These are phyloP conservation scores for Drosophila navojoa DNA, from an alignment of 1,140 invertebrate genomes.

Conservation along the genomic window DNA sequence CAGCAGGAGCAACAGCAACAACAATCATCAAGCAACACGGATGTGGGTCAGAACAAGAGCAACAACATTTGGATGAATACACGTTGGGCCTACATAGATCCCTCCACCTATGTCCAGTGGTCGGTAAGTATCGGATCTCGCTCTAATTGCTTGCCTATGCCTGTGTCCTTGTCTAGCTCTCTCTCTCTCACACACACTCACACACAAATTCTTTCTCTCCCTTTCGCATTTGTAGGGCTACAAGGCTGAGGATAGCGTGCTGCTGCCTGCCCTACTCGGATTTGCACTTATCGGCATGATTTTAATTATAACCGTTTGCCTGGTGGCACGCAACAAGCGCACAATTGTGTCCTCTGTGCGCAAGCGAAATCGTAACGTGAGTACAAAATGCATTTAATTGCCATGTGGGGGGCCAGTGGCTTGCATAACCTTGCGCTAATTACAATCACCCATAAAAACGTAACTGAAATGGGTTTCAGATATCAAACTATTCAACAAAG, in stretches of 20 bases:
- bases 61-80: slow-evolving; percentile 77
- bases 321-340: slow-evolving; percentile 83
- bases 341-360: slow-evolving; percentile 81
- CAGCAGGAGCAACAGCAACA: slow-evolving; percentile 9
- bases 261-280: slow-evolving; percentile 76
- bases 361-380: slow-evolving; percentile 83
- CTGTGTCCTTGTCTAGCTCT: neutral
- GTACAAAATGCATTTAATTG: slow-evolving; percentile 66
- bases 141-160: neutral
- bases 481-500: no score
- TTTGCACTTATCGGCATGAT: slow-evolving; percentile 82
- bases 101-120: slow-evolving; percentile 88
- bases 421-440: slow-evolving; percentile 46
- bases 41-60: slow-evolving; percentile 35
- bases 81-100: slow-evolving; percentile 87
- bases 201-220: neutral
- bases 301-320: slow-evolving; percentile 79
- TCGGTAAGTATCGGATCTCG: slow-evolving; percentile 84
- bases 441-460: neutral
- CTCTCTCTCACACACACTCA: neutral
- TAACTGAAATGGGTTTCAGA: neutral
- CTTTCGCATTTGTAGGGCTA: slow-evolving; percentile 61
- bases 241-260: slow-evolving; percentile 82
- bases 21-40: slow-evolving; percentile 4
- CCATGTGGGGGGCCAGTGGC: slow-evolving; percentile 4